These are phyloP conservation scores for Albula goreensis DNA, from an alignment of 2,113 vertebrate species.

Conservation along the genomic window DNA sequence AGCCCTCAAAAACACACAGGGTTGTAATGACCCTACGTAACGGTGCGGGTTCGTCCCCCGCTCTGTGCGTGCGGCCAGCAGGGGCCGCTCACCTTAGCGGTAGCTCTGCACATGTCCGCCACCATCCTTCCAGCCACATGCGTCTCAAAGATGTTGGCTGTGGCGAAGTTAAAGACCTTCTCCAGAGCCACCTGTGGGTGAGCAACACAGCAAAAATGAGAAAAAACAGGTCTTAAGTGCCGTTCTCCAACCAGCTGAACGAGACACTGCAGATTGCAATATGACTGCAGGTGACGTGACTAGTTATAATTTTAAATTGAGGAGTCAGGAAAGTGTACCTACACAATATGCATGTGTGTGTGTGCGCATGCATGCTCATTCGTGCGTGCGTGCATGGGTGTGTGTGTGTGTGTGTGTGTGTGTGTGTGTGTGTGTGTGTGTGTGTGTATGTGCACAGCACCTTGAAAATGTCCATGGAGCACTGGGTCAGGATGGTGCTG, in stretches of 20 bases:
- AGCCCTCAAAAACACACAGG: neutral
- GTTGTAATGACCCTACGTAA: neutral
- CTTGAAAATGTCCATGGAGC: slow-evolving; percentile 96
- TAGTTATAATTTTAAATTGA: no score
- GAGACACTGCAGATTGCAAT: neutral
- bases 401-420: neutral
- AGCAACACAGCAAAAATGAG: slow-evolving; percentile 2
- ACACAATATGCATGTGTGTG: no score
- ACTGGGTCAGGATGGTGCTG: slow-evolving; percentile 96
- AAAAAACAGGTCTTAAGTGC: neutral
- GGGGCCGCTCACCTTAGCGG: slow-evolving; percentile 80
- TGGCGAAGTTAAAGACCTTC: slow-evolving; percentile 95
- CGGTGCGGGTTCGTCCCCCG: neutral
- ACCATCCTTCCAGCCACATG: slow-evolving; percentile 96
- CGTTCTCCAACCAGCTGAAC: neutral
- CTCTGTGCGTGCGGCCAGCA: neutral
- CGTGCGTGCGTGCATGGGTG: neutral
- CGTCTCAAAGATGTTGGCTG: slow-evolving; percentile 98
- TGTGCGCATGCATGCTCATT: neutral
- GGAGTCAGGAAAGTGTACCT: no score
- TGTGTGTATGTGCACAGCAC: slow-evolving; percentile 53
- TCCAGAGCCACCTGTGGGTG: slow-evolving; percentile 84
- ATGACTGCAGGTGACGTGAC: neutral
- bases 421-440: neutral
- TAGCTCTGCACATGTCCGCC: slow-evolving; percentile 95